Base-by-base conservation (phyloP, 2,888 invertebrate genomes). In the Teleiodes luculella region DNA sequence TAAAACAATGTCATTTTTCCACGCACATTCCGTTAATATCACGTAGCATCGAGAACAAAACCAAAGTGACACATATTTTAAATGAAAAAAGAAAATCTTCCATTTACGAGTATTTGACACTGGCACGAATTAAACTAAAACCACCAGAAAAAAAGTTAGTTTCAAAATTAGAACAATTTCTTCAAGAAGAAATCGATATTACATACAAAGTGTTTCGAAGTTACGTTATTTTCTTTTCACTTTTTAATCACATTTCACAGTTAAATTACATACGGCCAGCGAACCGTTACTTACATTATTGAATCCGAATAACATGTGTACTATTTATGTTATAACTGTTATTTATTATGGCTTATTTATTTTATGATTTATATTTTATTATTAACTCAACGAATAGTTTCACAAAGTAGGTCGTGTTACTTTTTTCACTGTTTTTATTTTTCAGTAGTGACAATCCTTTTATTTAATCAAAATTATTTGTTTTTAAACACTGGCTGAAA, bases 11-110 rank as follows among this genome's bases (percentile, higher is more conserved):
- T 14, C 53, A 54, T 57, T 51, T 48, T 58, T 47, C 14, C 31
- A 33, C 55, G 52, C 64, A 68, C 68, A 69, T 65, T 7, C 28
- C 43, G 43, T 28, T 13, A 43, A 65, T 64, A 55, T 67, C 64
- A 77, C 57, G 75, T 74, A 33, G 69, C 72, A 57, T 77, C 77
- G 57, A 75, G 54, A 31, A 66, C 64, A 52, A 67, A 68, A 28
- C 69, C 68, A 53, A 62, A 61, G 49, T 60, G 60, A 62, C 71
- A 70, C 78, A 76, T 24, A 24, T 75, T 57, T 53, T 53, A 35
- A 50, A 45, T 41, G 54, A 58, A 33, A 50, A 39, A 55, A n/a
- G 3, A 13, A n/a, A 24, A n/a, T n/a, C n/a, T n/a, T n/a, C n/a
- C n/a, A n/a, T n/a, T n/a, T n/a, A n/a, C n/a, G n/a, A n/a, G n/a